Conservation (phyloP, 1,140 invertebrate species). For the Ooceraea biroi region DNA sequence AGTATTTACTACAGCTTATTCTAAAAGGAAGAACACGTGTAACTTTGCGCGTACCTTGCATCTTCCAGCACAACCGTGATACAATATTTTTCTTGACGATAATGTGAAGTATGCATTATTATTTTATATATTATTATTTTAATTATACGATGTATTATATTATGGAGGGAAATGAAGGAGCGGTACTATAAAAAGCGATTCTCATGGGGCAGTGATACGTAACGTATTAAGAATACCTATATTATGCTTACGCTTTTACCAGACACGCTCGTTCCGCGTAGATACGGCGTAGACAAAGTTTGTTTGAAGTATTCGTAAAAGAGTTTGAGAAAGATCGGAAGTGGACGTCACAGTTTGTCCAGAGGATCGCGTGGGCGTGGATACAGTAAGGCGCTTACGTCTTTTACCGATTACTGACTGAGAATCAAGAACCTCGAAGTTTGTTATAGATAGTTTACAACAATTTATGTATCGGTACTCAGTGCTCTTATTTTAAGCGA, state of each 20-base stretch:
- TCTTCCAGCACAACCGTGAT: not conserved
- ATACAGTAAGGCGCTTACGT: not conserved
- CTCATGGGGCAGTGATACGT: not conserved
- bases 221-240: not conserved
- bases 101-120: not conserved
- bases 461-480: not conserved
- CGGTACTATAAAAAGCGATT: not conserved
- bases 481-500: not conserved
- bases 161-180: not conserved
- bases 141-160: not conserved
- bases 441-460: not conserved
- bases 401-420: not conserved
- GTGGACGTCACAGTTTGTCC: slow-evolving; percentile 12
- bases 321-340: slow-evolving; percentile 28
- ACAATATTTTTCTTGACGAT: not conserved
- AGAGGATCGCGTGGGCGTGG: not conserved
- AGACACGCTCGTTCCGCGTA: slow-evolving; percentile 14
- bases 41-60: not conserved
- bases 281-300: slow-evolving; percentile 18
- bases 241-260: slow-evolving; percentile 37
- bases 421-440: not conserved
- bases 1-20: slow-evolving; percentile 23
- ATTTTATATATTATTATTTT: too few relatives aligned
- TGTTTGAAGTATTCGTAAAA: slow-evolving; percentile 46
- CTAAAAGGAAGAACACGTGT: not conserved